Base-by-base conservation (phyloP, 1,140 invertebrate species). In the Amyelois transitella region DNA sequence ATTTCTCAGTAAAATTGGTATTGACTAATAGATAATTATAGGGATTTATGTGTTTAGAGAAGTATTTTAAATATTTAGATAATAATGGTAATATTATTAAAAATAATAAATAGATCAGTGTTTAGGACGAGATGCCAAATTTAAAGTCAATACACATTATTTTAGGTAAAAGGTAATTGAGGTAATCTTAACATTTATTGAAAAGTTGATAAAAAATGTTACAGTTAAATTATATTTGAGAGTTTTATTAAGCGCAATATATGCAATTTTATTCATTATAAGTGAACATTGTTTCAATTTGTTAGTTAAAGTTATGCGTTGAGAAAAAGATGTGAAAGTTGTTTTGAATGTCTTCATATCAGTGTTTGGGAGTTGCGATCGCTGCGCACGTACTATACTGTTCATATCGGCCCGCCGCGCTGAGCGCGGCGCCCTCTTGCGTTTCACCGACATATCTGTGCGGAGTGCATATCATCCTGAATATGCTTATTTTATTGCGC, bases 111-210 rank as follows among this genome's bases (percentile, higher is more conserved):
- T 76, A 82, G 83, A 83, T 88, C 81, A 77, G 77, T 85, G 82
- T 88, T 84, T 88, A 88, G 85, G 71, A 82, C 72, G 81, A 88
- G 82, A 83, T 88, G 85, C 85, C 85, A 88, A 88, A 88, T 85
- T 83, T 81, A 86, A 86, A 88, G 85, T 88, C 85, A 88, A 88
- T 86, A 87, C 81, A 88, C 79, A 77, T 86, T 88, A 84, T 87
- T 86, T 85, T 86, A 88, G 77, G 85, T 88, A 86, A 86, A 81
- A 67, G 71, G 69, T 88, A 86, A 88, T 81, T 84, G 79, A 84
- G 75, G 77, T 85, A 87, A 86, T 82, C 81, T 81, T 88, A 86
- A 86, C 81, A 72, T 86, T 84, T 86, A 86, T 86, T 86, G 67
- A 88, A 83, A 82, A 85, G 80, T 86, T 86, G 72, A 83, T 86